Percentiles rank a stretch among this genome's conserved stretches.
Evolutionary conservation across 2,797 vertebrate genomes (phyloP).

Genomic region (Falco biarmicus): DNA sequence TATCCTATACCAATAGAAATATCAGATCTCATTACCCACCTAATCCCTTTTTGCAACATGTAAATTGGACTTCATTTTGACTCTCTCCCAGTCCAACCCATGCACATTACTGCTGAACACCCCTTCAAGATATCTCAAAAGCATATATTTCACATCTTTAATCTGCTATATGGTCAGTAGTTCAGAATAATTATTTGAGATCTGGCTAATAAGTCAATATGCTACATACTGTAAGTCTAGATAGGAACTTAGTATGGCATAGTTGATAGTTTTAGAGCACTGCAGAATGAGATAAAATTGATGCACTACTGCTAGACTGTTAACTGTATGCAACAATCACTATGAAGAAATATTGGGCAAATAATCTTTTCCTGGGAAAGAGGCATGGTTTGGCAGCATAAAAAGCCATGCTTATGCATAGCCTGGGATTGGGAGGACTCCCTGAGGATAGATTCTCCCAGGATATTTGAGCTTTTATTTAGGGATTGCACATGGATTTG

Average conservation of each 20-base stretch:
- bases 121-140: conserved; percentile 14
- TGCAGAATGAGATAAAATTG: not conserved
- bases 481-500: conserved; percentile 12
- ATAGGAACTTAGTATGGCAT: not conserved
- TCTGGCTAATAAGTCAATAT: not conserved
- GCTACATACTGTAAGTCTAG: not conserved
- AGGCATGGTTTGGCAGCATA: not conserved
- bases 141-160: not conserved
- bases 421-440: not conserved
- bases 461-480: not conserved
- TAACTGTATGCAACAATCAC: not conserved
- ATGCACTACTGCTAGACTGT: not conserved
- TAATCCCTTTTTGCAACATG: conserved; percentile 63
- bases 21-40: conserved; percentile 67
- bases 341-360: not conserved
- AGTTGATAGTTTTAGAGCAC: not conserved
- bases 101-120: not conserved
- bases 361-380: not conserved
- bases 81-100: not conserved
- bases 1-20: conserved; percentile 49
- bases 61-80: conserved; percentile 60
- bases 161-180: not conserved
- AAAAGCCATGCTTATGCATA: not conserved
- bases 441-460: not conserved
- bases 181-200: conserved; percentile 24